Conservation (phyloP, 1,140 invertebrate species). For the Globodera rostochiensis region DNA sequence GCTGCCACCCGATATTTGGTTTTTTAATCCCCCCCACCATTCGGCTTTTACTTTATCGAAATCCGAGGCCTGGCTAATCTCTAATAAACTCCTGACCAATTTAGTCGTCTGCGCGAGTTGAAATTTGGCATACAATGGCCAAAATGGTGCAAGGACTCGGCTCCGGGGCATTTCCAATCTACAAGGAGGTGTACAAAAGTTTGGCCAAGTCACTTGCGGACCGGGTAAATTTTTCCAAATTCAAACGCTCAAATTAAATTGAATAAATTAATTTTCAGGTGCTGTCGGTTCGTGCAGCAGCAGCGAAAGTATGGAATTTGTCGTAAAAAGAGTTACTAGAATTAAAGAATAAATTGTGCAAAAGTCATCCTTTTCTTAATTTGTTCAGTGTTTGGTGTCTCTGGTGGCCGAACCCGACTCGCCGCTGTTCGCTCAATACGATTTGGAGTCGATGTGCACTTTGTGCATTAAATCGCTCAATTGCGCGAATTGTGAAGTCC, state of each 20-base stretch:
- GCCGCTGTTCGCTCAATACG: slow-evolving; percentile 81
- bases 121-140: slow-evolving; percentile 93
- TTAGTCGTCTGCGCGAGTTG: slow-evolving; percentile 85
- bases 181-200: slow-evolving; percentile 84
- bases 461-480: slow-evolving; percentile 88
- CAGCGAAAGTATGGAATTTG: slow-evolving; percentile 74
- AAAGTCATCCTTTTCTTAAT: slow-evolving; percentile 19
- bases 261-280: background rate
- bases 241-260: background rate
- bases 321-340: background rate
- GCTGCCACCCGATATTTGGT: too few relatives aligned
- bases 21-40: too few relatives aligned
- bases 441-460: slow-evolving; percentile 84
- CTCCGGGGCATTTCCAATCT: slow-evolving; percentile 79
- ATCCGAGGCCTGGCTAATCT: too few relatives aligned
- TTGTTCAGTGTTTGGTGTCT: slow-evolving; percentile 78
- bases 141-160: slow-evolving; percentile 85
- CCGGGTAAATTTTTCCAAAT: slow-evolving; percentile 69
- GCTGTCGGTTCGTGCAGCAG: slow-evolving; percentile 84
- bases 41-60: too few relatives aligned
- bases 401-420: slow-evolving; percentile 78
- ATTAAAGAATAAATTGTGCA: background rate
- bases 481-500: slow-evolving; percentile 89
- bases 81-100: slow-evolving; percentile 29
- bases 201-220: slow-evolving; percentile 80